Percentiles rank a stretch among this genome's conserved stretches.
phyloP scores from a whole-genome alignment of 2,113 vertebrate species.

The Laticauda colubrina region DNA sequence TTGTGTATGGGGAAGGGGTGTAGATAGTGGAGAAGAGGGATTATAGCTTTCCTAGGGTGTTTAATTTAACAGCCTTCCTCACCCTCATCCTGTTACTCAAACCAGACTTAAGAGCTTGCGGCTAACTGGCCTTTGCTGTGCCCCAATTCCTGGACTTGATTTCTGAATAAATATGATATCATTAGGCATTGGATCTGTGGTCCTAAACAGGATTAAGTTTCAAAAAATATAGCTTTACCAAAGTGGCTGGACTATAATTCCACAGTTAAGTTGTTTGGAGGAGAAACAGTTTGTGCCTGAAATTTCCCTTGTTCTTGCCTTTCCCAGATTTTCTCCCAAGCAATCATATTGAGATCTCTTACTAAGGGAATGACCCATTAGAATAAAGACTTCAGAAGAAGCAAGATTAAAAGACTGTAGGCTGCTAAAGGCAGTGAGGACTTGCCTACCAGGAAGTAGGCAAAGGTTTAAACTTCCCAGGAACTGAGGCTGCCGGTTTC shows the following conservation, averaged over 20 bases:
- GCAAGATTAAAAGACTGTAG: neutral
- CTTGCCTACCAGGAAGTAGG: neutral
- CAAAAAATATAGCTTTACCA: neutral
- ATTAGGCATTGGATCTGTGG: neutral
- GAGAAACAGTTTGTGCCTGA: neutral
- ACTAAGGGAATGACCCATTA: neutral
- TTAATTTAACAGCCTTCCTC: neutral
- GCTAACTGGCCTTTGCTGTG: neutral
- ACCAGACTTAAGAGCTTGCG: neutral
- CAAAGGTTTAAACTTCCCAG: neutral
- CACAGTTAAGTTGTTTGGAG: neutral
- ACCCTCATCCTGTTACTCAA: neutral
- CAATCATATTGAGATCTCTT: neutral
- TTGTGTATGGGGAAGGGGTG: neutral
- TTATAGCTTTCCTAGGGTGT: neutral
- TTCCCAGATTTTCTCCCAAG: neutral
- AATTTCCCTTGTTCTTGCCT: neutral
- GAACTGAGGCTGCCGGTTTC: constrained; percentile 47
- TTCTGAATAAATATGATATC: neutral
- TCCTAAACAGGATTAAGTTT: neutral
- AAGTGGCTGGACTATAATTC: neutral
- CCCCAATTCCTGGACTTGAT: neutral
- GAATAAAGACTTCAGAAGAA: neutral
- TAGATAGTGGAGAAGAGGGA: too few relatives aligned
- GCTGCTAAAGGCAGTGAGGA: neutral